Evolutionary conservation across 2,888 invertebrate genomes (phyloP), one percentile per base, ranked within the genome.

Genomic region (Dioctria rufipes): DNA sequence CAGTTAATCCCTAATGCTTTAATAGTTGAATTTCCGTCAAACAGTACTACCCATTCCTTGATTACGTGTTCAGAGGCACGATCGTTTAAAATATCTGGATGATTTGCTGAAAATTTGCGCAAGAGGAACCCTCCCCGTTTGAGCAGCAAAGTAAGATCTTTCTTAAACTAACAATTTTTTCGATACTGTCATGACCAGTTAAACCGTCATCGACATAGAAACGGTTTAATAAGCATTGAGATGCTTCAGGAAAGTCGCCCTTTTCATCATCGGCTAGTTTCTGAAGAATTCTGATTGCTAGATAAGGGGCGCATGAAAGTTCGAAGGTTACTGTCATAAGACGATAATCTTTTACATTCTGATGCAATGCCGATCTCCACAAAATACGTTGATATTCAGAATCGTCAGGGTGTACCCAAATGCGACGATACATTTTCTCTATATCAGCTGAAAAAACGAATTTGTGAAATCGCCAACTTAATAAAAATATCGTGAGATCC

Each of bases 351-450:
- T 78, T 39, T 3, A 84, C 54, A 3, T 80, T 80, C 4, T 80
- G 65, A 0, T 71, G 5, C 3, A 67, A 61, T 60, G 39, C 65
- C 3, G 78, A 8, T 39, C 84, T 66, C 83, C 83, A 85, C 0
- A 85, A 25, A n/a, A 84, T 85, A 37, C 84, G 60, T 8, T 84
- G 83, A 13, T 81, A 83, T 39, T 83, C 65, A 1, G 13, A 25
- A 11, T 86, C 81, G 3, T 82, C 73, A 4, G 80, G 65, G 5
- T 80, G 37, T 2, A 85, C 61, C 5, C 54, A 5, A 8, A 86
- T 84, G 66, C 85, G 84, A 2, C 83, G 83, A 71, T 84, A 86
- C 83, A 86, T 86, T 73, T 85, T 83, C 4, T 81, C 81, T 13
- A 86, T 83, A 66, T 86, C 86, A 3, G 83, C 84, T 5, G 81